These are phyloP conservation scores for Drosophila leontia DNA, from an alignment of 1,140 invertebrate species.

Conservation along the genomic window DNA sequence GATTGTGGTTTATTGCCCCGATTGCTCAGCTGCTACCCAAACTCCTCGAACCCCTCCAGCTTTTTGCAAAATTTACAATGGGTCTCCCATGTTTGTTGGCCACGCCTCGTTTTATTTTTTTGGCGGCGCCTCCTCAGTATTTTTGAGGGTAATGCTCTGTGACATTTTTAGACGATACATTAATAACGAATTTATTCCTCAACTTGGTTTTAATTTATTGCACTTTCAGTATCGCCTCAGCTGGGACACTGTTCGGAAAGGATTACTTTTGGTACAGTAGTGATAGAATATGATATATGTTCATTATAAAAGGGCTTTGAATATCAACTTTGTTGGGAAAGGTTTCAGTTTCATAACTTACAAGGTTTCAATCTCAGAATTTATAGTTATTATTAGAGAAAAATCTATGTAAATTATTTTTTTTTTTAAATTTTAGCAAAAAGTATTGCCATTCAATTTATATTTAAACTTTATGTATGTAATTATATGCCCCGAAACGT, in stretches of 20 bases:
- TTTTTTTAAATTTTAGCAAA: not conserved
- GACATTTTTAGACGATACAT: slow-evolving; percentile 75
- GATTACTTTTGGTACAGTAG: slow-evolving; percentile 13
- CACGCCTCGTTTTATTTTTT: slow-evolving; percentile 8
- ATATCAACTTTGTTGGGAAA: not conserved
- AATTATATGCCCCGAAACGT: not conserved
- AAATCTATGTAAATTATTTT: not conserved
- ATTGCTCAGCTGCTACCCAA: slow-evolving; percentile 75
- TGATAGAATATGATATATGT: not conserved
- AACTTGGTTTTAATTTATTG: slow-evolving; percentile 69
- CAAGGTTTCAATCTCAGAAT: not conserved
- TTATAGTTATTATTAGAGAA: not conserved
- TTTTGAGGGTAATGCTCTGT: slow-evolving; percentile 73
- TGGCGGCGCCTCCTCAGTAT: not conserved
- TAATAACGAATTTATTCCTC: slow-evolving; percentile 77
- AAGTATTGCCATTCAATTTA: not conserved
- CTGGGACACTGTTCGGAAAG: slow-evolving; percentile 34
- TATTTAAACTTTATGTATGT: not conserved
- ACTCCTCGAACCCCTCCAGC: not conserved
- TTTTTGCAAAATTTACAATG: slow-evolving; percentile 30
- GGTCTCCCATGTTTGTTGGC: not conserved
- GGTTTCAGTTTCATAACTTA: not conserved
- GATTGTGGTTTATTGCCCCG: slow-evolving; percentile 81
- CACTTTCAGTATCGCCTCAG: slow-evolving; percentile 60
- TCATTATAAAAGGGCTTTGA: too few species aligned